phyloP scores from a whole-genome alignment of 2,888 invertebrate genomes.

The Leuctra nigra region DNA sequence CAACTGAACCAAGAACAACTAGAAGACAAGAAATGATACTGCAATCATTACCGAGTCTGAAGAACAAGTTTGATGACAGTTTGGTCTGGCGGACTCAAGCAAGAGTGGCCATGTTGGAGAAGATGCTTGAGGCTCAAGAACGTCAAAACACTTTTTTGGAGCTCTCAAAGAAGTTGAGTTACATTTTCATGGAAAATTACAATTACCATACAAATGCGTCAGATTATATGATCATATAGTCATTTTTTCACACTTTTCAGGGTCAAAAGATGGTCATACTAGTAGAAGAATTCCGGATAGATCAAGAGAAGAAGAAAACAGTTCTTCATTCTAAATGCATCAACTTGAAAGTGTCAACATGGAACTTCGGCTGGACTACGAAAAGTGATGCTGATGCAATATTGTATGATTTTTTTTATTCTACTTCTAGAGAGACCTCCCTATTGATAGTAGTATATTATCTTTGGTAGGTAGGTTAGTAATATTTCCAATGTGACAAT shows the following conservation, averaged over 20 bases:
- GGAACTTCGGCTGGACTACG: slow-evolving; percentile 60
- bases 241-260: slow-evolving; percentile 34
- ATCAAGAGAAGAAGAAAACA: slow-evolving; percentile 49
- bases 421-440: no score
- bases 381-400: no score
- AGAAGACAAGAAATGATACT: slow-evolving; percentile 41
- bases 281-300: slow-evolving; percentile 48
- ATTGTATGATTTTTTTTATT: no score
- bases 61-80: slow-evolving; percentile 37
- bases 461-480: no score
- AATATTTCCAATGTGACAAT: no score
- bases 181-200: neutral
- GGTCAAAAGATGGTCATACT: slow-evolving; percentile 47
- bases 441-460: no score
- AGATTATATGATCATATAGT: neutral
- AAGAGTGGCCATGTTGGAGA: slow-evolving; percentile 44
- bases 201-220: neutral
- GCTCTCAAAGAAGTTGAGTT: slow-evolving; percentile 56
- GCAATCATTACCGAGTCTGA: slow-evolving; percentile 38
- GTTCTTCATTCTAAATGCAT: slow-evolving; percentile 55
- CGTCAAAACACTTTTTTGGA: slow-evolving; percentile 66
- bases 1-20: slow-evolving; percentile 34
- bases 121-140: slow-evolving; percentile 69
- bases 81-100: slow-evolving; percentile 43
- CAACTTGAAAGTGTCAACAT: slow-evolving; percentile 64